Evolutionary conservation across 1,140 invertebrate species (phyloP).

Genomic region (Galleria mellonella): DNA sequence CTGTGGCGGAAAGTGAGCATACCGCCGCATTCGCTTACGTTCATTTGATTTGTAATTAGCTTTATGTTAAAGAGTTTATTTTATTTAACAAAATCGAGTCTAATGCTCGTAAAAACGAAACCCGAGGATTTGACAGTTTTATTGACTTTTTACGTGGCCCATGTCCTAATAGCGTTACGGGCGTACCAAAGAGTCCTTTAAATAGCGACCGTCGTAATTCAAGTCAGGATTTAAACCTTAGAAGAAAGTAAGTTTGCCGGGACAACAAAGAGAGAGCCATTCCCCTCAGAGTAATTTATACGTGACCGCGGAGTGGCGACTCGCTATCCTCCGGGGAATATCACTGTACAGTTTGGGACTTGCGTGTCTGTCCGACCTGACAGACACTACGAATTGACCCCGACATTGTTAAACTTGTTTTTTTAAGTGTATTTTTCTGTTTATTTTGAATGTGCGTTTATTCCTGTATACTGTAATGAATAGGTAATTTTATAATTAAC

Average conservation of each 20-base stretch:
- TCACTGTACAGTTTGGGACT: slow-evolving; percentile 7
- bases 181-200: slow-evolving; percentile 21
- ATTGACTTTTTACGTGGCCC: slow-evolving; percentile 19
- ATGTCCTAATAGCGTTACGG: slow-evolving; percentile 19
- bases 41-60: no score
- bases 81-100: no score
- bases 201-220: slow-evolving; percentile 40
- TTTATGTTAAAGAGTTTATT: no score
- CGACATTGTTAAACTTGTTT: slow-evolving; percentile 17
- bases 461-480: no score
- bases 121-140: slow-evolving; percentile 10
- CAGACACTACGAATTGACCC: slow-evolving; percentile 15
- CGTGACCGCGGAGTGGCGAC: slow-evolving; percentile 34
- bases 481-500: no score
- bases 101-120: not conserved
- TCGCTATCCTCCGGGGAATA: slow-evolving; percentile 30
- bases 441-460: not conserved
- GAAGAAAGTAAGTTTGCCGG: slow-evolving; percentile 54
- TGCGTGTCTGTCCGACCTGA: slow-evolving; percentile 23
- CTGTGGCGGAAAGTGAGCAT: no score
- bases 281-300: slow-evolving; percentile 45
- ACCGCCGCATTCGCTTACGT: no score
- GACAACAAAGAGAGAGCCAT: slow-evolving; percentile 51
- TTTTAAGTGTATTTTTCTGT: slow-evolving; percentile 7
- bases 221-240: slow-evolving; percentile 56